Percentiles rank a stretch among this genome's conserved stretches.
Conservation (phyloP, 2,888 invertebrate genomes). For the Ectemnius cavifrons region DNA sequence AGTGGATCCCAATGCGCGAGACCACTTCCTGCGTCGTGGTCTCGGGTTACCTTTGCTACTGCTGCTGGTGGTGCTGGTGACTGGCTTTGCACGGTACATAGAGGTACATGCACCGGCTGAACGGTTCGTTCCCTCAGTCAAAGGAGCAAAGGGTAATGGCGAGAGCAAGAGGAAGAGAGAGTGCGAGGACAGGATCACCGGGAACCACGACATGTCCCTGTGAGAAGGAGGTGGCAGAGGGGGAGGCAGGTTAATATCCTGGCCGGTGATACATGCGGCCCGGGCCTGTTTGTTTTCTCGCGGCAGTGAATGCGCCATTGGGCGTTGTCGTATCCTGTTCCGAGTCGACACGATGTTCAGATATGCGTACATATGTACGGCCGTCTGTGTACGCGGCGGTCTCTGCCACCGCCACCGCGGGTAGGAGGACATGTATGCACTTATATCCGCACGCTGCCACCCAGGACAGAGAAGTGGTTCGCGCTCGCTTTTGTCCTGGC, state of each 20-base stretch:
- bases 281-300: slow-evolving; percentile 50
- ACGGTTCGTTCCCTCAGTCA: not conserved
- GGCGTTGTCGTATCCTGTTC: slow-evolving; percentile 44
- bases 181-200: not conserved
- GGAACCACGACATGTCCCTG: slow-evolving; percentile 12
- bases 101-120: not conserved
- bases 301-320: slow-evolving; percentile 40
- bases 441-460: slow-evolving; percentile 44
- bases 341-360: slow-evolving; percentile 31
- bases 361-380: slow-evolving; percentile 5
- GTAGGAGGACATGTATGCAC: not conserved
- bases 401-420: slow-evolving; percentile 15
- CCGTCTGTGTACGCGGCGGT: slow-evolving; percentile 6
- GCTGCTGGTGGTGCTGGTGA: not conserved
- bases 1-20: slow-evolving; percentile 48
- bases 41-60: slow-evolving; percentile 31
- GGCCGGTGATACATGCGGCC: slow-evolving; percentile 44
- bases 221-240: not conserved
- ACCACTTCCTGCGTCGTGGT: slow-evolving; percentile 43
- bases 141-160: slow-evolving; percentile 8
- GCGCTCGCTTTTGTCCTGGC: slow-evolving; percentile 54
- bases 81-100: slow-evolving; percentile 14
- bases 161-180: not conserved
- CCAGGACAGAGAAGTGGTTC: slow-evolving; percentile 42
- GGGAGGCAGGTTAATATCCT: slow-evolving; percentile 26